Evolutionary conservation across 2,797 vertebrate species (phyloP).

Genomic region (Lacerta bilineata): DNA sequence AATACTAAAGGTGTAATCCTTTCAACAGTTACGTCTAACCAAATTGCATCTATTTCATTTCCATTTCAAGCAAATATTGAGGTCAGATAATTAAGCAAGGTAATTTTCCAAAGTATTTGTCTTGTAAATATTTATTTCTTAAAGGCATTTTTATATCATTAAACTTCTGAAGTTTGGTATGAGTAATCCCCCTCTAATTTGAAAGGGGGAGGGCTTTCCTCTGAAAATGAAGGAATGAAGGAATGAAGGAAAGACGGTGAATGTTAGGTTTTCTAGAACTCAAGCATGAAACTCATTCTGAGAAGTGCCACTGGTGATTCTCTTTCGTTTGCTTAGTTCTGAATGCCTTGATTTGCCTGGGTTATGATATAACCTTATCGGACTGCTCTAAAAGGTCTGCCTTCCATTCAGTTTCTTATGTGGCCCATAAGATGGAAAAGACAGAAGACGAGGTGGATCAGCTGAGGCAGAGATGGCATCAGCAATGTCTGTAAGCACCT

Average conservation of each 20-base stretch:
- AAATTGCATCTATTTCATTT: not conserved
- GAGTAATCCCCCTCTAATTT: not conserved
- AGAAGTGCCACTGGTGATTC: constrained; percentile 9
- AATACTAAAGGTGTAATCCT: not conserved
- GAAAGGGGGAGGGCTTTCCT: not conserved
- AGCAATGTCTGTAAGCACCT: not conserved
- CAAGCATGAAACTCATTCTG: constrained; percentile 13
- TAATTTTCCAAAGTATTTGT: not conserved
- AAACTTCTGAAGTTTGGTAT: not conserved
- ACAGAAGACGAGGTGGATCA: not conserved
- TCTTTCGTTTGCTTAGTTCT: not conserved
- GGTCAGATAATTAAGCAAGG: not conserved
- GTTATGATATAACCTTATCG: constrained; percentile 1
- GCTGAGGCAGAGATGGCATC: not conserved
- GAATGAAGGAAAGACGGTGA: constrained; percentile 1
- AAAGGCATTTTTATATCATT: not conserved
- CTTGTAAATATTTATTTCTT: constrained; percentile 5
- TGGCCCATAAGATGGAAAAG: constrained; percentile 1
- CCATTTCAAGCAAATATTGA: not conserved
- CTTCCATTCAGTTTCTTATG: not conserved
- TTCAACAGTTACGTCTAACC: not conserved
- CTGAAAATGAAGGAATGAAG: constrained; percentile 23
- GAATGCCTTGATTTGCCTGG: constrained; percentile 18
- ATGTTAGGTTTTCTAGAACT: constrained; percentile 5
- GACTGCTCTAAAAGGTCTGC: not conserved